Percentiles rank a stretch among this genome's conserved stretches.
These are phyloP conservation scores for Temnothorax rugatulus DNA, from an alignment of 2,888 invertebrate species.

Conservation along the genomic window DNA sequence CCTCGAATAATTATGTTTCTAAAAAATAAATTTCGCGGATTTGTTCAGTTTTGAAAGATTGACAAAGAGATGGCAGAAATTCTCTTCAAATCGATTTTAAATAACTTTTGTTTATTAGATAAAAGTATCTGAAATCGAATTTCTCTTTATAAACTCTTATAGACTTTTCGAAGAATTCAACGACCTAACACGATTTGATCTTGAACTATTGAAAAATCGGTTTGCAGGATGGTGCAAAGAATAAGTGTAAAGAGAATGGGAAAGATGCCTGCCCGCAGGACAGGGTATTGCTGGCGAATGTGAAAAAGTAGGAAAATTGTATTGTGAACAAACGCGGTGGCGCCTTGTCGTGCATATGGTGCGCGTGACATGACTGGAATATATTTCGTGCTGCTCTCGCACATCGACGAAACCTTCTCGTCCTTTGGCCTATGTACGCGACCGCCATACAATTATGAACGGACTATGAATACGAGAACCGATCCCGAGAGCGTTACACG, in stretches of 20 bases:
- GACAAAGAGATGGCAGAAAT: neutral
- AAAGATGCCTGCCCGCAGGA: constrained; percentile 27
- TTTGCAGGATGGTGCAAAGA: neutral
- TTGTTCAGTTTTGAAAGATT: neutral
- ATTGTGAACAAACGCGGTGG: constrained; percentile 66
- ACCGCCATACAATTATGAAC: constrained; percentile 48
- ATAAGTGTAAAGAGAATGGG: constrained; percentile 6
- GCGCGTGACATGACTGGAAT: constrained; percentile 69
- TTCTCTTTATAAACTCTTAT: neutral
- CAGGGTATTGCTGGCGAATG: constrained; percentile 19
- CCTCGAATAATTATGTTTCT: neutral
- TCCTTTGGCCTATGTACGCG: constrained; percentile 54
- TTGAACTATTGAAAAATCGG: constrained; percentile 6
- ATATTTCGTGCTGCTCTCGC: constrained; percentile 42
- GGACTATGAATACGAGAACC: constrained; percentile 34
- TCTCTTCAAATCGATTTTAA: neutral
- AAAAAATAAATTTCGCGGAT: neutral
- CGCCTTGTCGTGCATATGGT: constrained; percentile 68
- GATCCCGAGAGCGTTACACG: constrained; percentile 38
- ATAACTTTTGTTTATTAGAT: neutral
- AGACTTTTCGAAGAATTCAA: neutral
- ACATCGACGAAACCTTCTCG: constrained; percentile 33
- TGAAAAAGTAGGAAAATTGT: constrained; percentile 67
- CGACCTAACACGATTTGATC: neutral
- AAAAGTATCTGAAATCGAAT: neutral